Percentiles rank a stretch among this genome's conserved stretches.
phyloP scores from a whole-genome alignment of 1,140 invertebrate species.

The Vanessa tameamea region DNA sequence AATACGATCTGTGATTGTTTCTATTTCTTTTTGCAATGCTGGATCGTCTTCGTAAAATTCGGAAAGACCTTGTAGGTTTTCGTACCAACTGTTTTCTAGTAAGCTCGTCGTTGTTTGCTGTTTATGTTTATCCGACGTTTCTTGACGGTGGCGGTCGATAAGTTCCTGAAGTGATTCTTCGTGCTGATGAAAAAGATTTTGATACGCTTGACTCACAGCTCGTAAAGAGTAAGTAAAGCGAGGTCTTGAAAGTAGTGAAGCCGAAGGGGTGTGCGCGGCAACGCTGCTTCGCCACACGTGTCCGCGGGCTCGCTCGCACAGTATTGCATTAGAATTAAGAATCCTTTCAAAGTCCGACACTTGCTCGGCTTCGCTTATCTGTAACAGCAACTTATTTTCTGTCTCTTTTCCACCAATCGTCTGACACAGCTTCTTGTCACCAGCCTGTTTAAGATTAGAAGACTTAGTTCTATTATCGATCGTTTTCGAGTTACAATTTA shows the following conservation, averaged over 20 bases:
- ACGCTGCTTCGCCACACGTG: constrained; percentile 67
- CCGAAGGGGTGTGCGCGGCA: constrained; percentile 51
- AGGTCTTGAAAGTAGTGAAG: constrained; percentile 60
- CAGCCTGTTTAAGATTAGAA: constrained; percentile 75
- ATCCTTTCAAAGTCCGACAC: constrained; percentile 81
- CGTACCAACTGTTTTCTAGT: constrained; percentile 64
- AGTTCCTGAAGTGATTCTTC: constrained; percentile 71
- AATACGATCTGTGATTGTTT: constrained; percentile 63
- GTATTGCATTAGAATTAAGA: constrained; percentile 81
- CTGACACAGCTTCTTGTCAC: constrained; percentile 70
- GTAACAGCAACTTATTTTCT: constrained; percentile 75
- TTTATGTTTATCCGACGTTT: constrained; percentile 44
- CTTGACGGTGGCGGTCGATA: constrained; percentile 59
- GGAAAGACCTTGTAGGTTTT: constrained; percentile 70
- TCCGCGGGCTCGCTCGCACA: constrained; percentile 63
- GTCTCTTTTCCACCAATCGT: constrained; percentile 68
- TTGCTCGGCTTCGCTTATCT: constrained; percentile 80
- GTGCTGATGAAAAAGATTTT: constrained; percentile 73
- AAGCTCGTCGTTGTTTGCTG: constrained; percentile 48
- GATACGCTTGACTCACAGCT: constrained; percentile 72
- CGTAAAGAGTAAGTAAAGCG: constrained; percentile 73
- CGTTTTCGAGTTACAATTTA: constrained; percentile 44
- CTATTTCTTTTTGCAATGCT: constrained; percentile 59
- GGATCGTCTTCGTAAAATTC: constrained; percentile 77
- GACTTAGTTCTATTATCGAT: constrained; percentile 67